These are phyloP conservation scores for Halictus rubicundus DNA, from an alignment of 1,140 invertebrate species.

Conservation along the genomic window DNA sequence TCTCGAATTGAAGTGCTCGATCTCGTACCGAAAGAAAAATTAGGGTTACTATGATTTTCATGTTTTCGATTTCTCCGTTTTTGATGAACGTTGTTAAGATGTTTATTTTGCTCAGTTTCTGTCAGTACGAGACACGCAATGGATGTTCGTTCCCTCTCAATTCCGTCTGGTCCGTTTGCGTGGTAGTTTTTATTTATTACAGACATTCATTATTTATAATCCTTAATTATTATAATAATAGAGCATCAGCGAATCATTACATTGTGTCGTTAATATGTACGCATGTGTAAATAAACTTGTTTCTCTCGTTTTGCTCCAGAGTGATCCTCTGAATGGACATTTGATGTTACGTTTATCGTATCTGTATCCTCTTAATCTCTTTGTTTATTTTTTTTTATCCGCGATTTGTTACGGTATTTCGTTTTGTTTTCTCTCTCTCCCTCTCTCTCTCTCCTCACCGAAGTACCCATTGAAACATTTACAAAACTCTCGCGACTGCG, in stretches of 20 bases:
- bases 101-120: slow-evolving; percentile 32
- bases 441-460: slow-evolving; percentile 15
- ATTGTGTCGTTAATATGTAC: slow-evolving; percentile 68
- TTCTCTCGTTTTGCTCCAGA: slow-evolving; percentile 65
- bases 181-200: slow-evolving; percentile 80
- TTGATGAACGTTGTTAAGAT: not conserved
- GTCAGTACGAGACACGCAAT: slow-evolving; percentile 58
- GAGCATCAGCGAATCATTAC: slow-evolving; percentile 75
- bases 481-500: slow-evolving; percentile 73
- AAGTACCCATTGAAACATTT: slow-evolving; percentile 66
- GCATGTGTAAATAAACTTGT: slow-evolving; percentile 67
- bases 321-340: slow-evolving; percentile 68
- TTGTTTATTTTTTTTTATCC: no score
- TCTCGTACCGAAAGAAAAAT: slow-evolving; percentile 42
- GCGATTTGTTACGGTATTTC: no score
- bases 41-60: no score
- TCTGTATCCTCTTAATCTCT: not conserved
- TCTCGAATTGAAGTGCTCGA: slow-evolving; percentile 35
- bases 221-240: slow-evolving; percentile 77
- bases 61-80: not conserved
- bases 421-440: not conserved
- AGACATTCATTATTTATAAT: slow-evolving; percentile 80
- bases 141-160: slow-evolving; percentile 60
- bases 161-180: slow-evolving; percentile 68
- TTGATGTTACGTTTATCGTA: slow-evolving; percentile 59